Conservation (phyloP, 2,113 vertebrate genomes). For the Gambusia holbrooki region DNA sequence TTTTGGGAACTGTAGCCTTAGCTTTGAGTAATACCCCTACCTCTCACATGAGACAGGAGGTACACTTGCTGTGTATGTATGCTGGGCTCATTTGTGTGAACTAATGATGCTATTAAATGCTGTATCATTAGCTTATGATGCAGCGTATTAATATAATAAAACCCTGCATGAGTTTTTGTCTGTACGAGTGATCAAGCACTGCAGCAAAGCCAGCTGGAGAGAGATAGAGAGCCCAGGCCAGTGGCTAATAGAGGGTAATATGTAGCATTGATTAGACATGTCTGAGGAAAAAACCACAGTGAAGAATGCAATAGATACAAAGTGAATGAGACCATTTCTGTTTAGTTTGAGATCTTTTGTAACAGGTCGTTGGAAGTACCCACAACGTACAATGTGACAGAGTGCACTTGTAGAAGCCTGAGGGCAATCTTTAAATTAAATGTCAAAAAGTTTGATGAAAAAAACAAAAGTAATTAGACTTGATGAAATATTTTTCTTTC, state of each 20-base stretch:
- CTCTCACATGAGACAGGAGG: constrained; percentile 4
- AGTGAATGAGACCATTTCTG: constrained; percentile 26
- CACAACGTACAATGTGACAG: constrained; percentile 1
- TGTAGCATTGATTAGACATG: constrained; percentile 61
- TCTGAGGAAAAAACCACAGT: constrained; percentile 43
- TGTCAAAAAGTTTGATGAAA: constrained; percentile 6
- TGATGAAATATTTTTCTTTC: not conserved
- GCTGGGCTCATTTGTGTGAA: constrained; percentile 18
- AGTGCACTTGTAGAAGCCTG: not conserved
- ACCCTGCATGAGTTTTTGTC: constrained; percentile 18
- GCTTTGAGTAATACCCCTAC: constrained; percentile 14
- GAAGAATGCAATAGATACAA: constrained; percentile 39
- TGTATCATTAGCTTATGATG: constrained; percentile 33
- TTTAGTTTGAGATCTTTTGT: constrained; percentile 17
- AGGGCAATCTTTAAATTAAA: constrained; percentile 17
- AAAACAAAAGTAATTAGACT: not conserved
- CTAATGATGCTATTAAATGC: constrained; percentile 39
- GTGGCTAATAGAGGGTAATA: constrained; percentile 61
- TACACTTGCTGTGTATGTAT: constrained; percentile 20
- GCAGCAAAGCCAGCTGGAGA: constrained; percentile 20
- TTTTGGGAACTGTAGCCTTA: constrained; percentile 27
- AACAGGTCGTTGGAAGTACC: constrained; percentile 16
- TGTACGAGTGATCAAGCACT: constrained; percentile 27
- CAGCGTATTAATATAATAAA: constrained; percentile 24
- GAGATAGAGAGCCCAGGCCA: constrained; percentile 28